These are phyloP conservation scores for Microcebus jonahi DNA, from an alignment of 2,113 vertebrate species.

Conservation along the genomic window DNA sequence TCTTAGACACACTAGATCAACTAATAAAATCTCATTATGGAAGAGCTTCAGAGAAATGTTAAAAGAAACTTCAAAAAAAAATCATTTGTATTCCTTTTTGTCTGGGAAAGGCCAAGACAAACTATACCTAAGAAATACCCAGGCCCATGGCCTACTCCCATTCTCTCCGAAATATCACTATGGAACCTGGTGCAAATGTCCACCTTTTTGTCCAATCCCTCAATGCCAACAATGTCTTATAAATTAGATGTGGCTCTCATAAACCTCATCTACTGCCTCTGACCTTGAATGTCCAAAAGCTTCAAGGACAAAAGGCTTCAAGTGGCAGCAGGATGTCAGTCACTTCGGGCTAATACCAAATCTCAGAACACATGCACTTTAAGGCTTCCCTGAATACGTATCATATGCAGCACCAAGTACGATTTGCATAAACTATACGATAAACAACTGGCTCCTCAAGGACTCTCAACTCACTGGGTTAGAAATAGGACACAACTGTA, in stretches of 20 bases:
- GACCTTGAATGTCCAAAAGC: neutral
- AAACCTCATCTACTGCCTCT: neutral
- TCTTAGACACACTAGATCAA: neutral
- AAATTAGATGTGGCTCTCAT: neutral
- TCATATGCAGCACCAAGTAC: neutral
- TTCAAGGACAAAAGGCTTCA: neutral
- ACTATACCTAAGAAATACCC: neutral
- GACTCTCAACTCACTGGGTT: neutral
- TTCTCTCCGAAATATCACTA: neutral
- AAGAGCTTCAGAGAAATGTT: neutral
- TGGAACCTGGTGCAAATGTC: neutral
- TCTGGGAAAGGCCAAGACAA: neutral
- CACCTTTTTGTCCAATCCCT: fast-evolving
- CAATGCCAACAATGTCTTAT: neutral
- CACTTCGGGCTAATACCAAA: neutral
- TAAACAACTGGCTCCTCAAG: neutral
- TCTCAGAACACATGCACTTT: neutral
- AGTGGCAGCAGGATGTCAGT: neutral
- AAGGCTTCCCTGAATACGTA: fast-evolving
- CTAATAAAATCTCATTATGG: neutral
- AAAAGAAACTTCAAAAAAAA: neutral
- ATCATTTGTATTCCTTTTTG: neutral
- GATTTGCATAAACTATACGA: neutral
- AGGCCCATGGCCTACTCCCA: neutral
- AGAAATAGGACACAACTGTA: neutral